Evolutionary conservation across 2,113 vertebrate genomes (phyloP), one percentile per base, ranked within the genome.

Genomic region (Triplophysa dalaica): DNA sequence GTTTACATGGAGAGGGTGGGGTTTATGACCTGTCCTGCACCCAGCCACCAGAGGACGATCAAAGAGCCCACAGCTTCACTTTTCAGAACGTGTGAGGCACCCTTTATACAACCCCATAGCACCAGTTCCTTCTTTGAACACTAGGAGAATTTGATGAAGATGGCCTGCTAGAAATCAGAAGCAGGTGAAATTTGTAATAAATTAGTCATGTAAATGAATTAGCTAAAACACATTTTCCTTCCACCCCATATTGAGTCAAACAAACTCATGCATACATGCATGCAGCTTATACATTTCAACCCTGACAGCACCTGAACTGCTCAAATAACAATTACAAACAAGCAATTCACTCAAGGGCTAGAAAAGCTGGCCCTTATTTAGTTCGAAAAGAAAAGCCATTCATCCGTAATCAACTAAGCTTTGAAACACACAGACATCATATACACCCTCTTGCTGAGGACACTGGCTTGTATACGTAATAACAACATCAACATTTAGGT

Each of bases 241-340:
- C 72, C 58, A 24, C 43, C 33, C 43, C 8, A 9, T 61, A 48
- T 58, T 48, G 72, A 21, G 41, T 11, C 58, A 45, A 24, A 75
- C 38, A 62, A 4, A 75, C 62, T 63, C 62, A 75, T 75, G 72
- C 72, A 75, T 62, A 21, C 17, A 75, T 22, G 58, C 72, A 26
- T n/a, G 33, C 33, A 45, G 43, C 45, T 75, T 75, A 63, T 63
- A 63, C 72, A 75, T 75, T 75, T 75, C 41, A 75, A 75, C 58
- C 9, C 58, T 63, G 72, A 29, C 60, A 48, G 72, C 41, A 75
- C 72, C 58, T 75, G 72, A 63, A 50, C 72, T 63, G n/a, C 58
- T 75, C 72, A 75, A 74, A 63, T 63, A 75, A 63, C 72, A 63
- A 62, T 62, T 62, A 48, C 72, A 62, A 75, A 75, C 58, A 62